These are phyloP conservation scores for Notoglanidium macrostoma DNA, from an alignment of 2,797 vertebrate species.

Conservation along the genomic window DNA sequence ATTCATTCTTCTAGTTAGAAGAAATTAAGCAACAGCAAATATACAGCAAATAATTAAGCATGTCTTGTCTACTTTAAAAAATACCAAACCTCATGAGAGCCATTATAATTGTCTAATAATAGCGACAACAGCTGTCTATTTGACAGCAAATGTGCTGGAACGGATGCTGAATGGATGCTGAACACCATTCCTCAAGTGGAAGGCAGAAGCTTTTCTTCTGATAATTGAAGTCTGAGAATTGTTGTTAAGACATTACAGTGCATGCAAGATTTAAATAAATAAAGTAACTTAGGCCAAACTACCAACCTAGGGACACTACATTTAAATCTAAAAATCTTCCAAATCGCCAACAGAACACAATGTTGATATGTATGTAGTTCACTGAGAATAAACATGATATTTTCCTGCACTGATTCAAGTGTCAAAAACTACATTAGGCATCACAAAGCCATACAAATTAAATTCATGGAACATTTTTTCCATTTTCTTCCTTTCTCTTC, in stretches of 20 bases:
- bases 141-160: conserved; percentile 20
- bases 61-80: neutral
- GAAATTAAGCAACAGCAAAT: conserved; percentile 11
- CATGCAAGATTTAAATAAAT: neutral
- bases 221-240: conserved; percentile 8
- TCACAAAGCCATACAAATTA: neutral
- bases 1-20: neutral
- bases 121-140: conserved; percentile 21
- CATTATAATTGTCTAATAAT: conserved; percentile 25
- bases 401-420: neutral
- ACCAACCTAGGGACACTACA: neutral
- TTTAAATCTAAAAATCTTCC: neutral
- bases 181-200: conserved; percentile 11
- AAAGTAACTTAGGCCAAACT: neutral
- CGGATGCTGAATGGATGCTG: neutral
- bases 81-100: neutral
- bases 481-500: neutral
- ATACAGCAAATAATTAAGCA: conserved; percentile 15
- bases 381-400: neutral
- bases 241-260: neutral
- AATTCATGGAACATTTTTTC: neutral
- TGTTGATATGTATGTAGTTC: neutral
- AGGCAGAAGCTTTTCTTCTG: neutral
- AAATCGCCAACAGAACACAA: neutral
- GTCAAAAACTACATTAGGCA: neutral